Base-by-base conservation (phyloP, 2,797 vertebrate genomes). In the Rhyacichthys aspro region DNA sequence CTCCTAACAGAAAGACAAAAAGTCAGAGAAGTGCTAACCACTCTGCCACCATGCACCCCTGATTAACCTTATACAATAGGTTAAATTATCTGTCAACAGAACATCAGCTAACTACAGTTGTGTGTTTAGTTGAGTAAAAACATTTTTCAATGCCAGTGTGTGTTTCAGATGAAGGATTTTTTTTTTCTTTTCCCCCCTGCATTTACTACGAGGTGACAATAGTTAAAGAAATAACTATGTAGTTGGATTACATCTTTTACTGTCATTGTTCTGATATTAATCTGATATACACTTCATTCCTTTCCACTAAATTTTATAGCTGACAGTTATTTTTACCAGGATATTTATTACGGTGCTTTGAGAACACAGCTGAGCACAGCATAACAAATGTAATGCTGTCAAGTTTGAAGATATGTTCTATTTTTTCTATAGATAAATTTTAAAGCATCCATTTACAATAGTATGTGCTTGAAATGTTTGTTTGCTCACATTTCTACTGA, bases 311-410 rank as follows among this genome's bases (percentile, higher is more conserved):
- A 67, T 70, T 79, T 63, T 72, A 44, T 49, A 55, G 38, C 44
- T 14, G 63, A 52, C n/a, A 73, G 44, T 63, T 58, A 10, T 79
- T 70, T 80, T 76, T 81, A 77, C 62, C 68, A 69, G 73, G 66
- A 58, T 86, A 85, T 89, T 87, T 88, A 86, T 90, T 76, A 74
- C 57, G 78, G 84, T 87, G 85, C 81, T 86, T 84, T 79, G 63
- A 73, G 61, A 78, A 68, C 65, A 71, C 11, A 6, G 12, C 9
- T 71, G 66, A 49, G 59, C 60, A 77, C 65, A 66, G 81, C 57
- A 59, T 76, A 77, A 68, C 72, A 70, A 47, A 73, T 14, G 65
- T 64, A 53, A 67, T 19, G 5, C 62, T 68, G 65, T 37, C 1
- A 43, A 62, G 46, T 34, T 38, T 18, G 55, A 78, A 48, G 38